Evolutionary conservation across 2,888 invertebrate species (phyloP), one percentile per base, ranked within the genome.

Genomic region (Poecilobothrus nobilitatus): DNA sequence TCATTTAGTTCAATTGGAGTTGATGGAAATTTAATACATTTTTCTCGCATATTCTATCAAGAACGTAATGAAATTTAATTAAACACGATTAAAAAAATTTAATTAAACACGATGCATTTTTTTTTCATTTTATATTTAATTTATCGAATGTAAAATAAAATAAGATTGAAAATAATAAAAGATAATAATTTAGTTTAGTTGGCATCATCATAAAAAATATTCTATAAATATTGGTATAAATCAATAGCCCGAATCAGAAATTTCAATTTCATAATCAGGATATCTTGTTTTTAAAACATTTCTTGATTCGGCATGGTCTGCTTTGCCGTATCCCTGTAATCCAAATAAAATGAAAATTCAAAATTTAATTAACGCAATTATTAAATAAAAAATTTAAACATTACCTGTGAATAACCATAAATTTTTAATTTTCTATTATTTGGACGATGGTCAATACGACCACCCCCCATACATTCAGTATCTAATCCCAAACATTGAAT

Each of bases 371-470:
- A 8, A 18, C 18, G 37, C 5, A 27, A 64, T 34, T 63, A n/a
- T 4, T 21, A 66, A n/a, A n/a, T 65, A 44, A 21, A 6, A 63
- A 21, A 34, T 41, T 64, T 37, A 3, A 63, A 41, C 22, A n/a
- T 66, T 71, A 87, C 92, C 86, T 90, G 89, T 7, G 97, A 97
- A 79, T 96, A 95, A 33, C 97, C 97, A 81, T 93, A 97, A 71
- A 98, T 91, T 76, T 91, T 88, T 65, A 97, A 86, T 72, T 86
- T 88, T 77, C 94, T 95, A 65, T 86, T 85, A 9, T 85, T 85
- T 0, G 91, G 84, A 70, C 92, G 88, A 81, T 95, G 95, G 53
- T 89, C 86, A 76, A 98, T 97, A 76, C 96, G 86, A 18, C 97
- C 97, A 22, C 97, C 97, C 6, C 97, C 97, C 18, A 94, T 81